Evolutionary conservation across 2,113 vertebrate genomes (phyloP).

Genomic region (Miniopterus natalensis): DNA sequence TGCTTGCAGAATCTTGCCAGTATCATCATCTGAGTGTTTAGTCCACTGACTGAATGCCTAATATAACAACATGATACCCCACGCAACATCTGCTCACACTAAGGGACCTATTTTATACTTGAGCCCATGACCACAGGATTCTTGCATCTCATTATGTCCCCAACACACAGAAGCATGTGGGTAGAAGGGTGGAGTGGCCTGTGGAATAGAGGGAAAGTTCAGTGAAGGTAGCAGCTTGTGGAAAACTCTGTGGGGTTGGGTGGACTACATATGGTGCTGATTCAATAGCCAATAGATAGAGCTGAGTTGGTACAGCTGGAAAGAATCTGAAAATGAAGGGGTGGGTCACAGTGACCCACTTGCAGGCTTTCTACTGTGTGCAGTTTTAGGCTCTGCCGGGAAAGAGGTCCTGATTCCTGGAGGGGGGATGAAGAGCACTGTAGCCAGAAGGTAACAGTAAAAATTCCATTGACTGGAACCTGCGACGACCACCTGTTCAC

Average conservation of each 20-base stretch:
- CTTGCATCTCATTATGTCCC: not conserved
- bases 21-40: not conserved
- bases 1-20: not conserved
- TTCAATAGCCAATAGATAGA: not conserved
- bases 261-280: not conserved
- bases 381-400: not conserved
- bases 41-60: not conserved
- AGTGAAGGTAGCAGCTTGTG: not conserved
- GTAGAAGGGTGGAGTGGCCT: not conserved
- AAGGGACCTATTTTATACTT: not conserved
- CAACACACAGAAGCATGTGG: not conserved
- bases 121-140: not conserved
- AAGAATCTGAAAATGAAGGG: not conserved
- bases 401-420: not conserved
- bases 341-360: not conserved
- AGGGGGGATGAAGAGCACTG: not conserved
- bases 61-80: not conserved
- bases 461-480: not conserved
- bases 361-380: not conserved
- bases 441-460: not conserved
- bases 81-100: not conserved
- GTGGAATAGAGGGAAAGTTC: not conserved
- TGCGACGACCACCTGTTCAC: not conserved
- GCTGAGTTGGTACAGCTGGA: not conserved
- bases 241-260: not conserved